Evolutionary conservation across 2,797 vertebrate genomes (phyloP), one percentile per base, ranked within the genome.

Genomic region (Acomys russatus): DNA sequence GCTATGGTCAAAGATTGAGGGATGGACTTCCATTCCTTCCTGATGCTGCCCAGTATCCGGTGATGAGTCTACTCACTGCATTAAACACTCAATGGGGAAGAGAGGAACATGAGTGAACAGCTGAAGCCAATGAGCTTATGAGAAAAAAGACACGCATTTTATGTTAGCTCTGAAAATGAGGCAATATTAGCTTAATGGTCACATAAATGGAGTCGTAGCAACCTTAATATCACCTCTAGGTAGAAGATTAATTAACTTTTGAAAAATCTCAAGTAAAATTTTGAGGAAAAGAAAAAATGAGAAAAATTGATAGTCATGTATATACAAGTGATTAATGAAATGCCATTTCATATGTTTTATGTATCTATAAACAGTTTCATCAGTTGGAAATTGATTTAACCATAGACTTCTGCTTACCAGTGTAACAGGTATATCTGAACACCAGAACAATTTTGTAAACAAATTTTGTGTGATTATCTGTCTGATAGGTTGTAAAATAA

Each of bases 381-480:
- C 63, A 38, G 1, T 2, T 56, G 51, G 10, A 18, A 30, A 54
- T 15, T 73, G 61, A 94, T 89, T 85, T 71, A 83, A 64, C 54
- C 17, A 38, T 9, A 23, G 20, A 0, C 11, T 22, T 82, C 23
- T 95, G 11, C 22, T 80, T 92, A 5, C 64, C 54, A 73, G 10
- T 51, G 15, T 23, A 95, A 56, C 20, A 85, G 51, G 8, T 88
- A 3, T 63, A 87, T 76, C 28, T 71, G 66, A 70, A 94, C 61
- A 7, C 17, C 59, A 15, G n/a, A 0, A 23, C 59, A 88, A 38
- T 86, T 91, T 97, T 88, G 80, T 33, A 91, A 90, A 91, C 1
- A 59, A 73, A 25, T 18, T 22, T 78, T 88, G 59, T 95, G 18
- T 86, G 70, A 56, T 44, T 86, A 54, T 91, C 78, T 85, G 44